phyloP scores from a whole-genome alignment of 2,797 vertebrate genomes.

The Onychomys leucogaster region DNA sequence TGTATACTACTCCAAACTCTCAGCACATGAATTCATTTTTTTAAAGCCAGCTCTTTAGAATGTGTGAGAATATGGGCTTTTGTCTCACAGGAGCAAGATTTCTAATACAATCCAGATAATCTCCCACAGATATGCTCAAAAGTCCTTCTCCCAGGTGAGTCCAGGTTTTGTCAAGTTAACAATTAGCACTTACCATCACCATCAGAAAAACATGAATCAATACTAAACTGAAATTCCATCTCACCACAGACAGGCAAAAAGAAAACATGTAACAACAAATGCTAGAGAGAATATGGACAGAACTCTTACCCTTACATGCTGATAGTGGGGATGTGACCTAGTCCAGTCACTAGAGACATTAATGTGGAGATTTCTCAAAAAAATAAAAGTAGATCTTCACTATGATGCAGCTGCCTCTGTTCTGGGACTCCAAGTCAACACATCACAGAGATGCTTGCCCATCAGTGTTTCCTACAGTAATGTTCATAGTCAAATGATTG shows the following conservation, averaged over 20 bases:
- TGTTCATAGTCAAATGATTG: not conserved
- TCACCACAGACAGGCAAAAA: not conserved
- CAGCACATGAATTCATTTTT: slow-evolving; percentile 57
- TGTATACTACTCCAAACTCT: not conserved
- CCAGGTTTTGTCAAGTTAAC: not conserved
- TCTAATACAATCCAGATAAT: not conserved
- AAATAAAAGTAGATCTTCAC: not conserved
- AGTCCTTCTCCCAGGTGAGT: not conserved
- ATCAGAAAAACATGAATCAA: not conserved
- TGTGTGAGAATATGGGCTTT: not conserved
- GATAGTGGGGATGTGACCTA: not conserved
- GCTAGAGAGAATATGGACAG: not conserved
- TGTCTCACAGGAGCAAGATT: not conserved
- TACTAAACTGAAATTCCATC: not conserved
- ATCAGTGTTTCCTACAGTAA: not conserved
- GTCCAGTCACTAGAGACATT: not conserved
- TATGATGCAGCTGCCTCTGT: not conserved
- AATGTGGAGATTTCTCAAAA: not conserved
- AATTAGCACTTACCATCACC: not conserved
- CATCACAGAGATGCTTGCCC: not conserved
- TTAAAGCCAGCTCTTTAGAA: slow-evolving; percentile 27
- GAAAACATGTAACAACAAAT: not conserved
- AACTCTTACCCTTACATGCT: not conserved
- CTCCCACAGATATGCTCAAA: not conserved
- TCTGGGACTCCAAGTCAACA: not conserved